Evolutionary conservation across 2,797 vertebrate species (phyloP).

Genomic region (Picus viridis): DNA sequence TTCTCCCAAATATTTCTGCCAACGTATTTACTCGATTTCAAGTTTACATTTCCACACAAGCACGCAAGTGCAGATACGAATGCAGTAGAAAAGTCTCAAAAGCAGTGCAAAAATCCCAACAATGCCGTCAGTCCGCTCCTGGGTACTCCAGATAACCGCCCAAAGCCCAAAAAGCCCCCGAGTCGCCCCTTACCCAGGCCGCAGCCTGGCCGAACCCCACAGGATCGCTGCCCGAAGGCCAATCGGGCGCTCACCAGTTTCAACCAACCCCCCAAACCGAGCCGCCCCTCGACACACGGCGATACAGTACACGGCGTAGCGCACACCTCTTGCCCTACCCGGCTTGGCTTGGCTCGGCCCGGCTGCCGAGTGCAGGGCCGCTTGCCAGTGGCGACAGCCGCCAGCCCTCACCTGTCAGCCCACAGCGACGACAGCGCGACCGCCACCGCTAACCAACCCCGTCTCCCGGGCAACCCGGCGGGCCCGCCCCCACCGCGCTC

Average conservation of each 20-base stretch:
- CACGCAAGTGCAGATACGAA: neutral
- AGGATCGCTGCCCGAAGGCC: neutral
- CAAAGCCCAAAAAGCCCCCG: neutral
- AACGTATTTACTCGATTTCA: neutral
- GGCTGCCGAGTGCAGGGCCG: rapidly evolving
- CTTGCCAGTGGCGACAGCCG: rapidly evolving
- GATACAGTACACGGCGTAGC: neutral
- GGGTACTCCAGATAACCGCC: neutral
- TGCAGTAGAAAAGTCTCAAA: rapidly evolving
- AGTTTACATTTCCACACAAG: neutral
- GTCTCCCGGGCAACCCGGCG: neutral
- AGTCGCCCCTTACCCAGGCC: neutral
- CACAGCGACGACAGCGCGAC: neutral
- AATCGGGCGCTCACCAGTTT: too few relatives aligned
- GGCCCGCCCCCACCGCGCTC: neutral
- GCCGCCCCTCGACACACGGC: too few relatives aligned
- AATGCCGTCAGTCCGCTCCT: neutral
- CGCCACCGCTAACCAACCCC: neutral
- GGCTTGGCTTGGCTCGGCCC: rapidly evolving
- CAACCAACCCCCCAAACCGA: too few relatives aligned
- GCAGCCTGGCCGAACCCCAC: neutral
- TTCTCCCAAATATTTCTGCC: neutral
- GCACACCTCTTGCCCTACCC: too few relatives aligned
- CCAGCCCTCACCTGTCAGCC: neutral
- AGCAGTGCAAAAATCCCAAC: neutral